Base-by-base conservation (phyloP, 2,113 vertebrate genomes). In the Erythrocebus patas region DNA sequence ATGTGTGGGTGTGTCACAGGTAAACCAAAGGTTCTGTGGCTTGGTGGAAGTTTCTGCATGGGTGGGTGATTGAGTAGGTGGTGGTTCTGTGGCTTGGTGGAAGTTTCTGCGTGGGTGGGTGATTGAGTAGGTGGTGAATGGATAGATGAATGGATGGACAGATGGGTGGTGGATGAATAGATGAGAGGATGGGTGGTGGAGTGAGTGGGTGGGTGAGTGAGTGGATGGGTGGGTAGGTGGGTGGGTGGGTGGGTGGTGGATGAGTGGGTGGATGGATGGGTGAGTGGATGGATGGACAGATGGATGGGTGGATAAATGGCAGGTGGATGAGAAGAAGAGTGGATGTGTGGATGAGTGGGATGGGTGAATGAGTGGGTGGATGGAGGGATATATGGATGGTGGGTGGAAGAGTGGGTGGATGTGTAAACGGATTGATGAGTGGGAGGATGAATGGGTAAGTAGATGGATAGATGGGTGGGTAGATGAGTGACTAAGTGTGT, bases 51-150 rank as follows among this genome's bases (percentile, higher is more conserved):
- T 89, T 83, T 17, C 13, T 66, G 57, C 35, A 8, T 18, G 4
- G 55, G 55, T 48, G 23, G 25, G 3, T 50, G 27, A 13, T 32
- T 38, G 9, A 6, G 48, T 64, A 22, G 40, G 0, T n/a, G 22
- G 0, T 55, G 22, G 48, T 8, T 68, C 10, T 2, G 0, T 22
- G 52, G 16, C 0, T 80, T 7, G 20, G 5, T 50, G 11, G 40
- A 0, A 48, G 48, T 48, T 48, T 48, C 48, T 48, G 48, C 0
- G 2, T 27, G 23, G 40, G 3, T 73, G 22, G 9, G 5, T 40
- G 38, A 1, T 2, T 40, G 10, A 5, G 0, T 12, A 0, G 6
- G 1, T 45, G 23, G 0, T 66, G 5, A 14, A 0, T 40, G 10
- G 6, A 23, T 27, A 12, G 57, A 8, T 66, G 59, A 22, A 13